These are phyloP conservation scores for Urocitellus parryii DNA, from an alignment of 2,113 vertebrate genomes.

Conservation along the genomic window DNA sequence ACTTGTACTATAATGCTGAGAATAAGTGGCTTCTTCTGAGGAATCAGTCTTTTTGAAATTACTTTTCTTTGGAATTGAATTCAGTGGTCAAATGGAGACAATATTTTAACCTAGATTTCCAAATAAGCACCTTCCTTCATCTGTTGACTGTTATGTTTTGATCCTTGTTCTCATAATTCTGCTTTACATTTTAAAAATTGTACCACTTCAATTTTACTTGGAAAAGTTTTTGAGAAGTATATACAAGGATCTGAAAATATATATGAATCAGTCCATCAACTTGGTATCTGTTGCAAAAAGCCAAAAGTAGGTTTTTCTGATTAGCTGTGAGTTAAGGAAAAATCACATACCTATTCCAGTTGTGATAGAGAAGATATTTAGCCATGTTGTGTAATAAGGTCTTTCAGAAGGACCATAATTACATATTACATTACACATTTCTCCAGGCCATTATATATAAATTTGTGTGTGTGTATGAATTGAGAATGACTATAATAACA, in stretches of 20 bases:
- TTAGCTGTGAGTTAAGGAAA: not conserved
- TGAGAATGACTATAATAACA: conserved; percentile 73
- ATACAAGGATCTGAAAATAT: conserved; percentile 18
- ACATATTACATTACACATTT: conserved; percentile 52
- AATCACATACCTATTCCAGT: conserved; percentile 28
- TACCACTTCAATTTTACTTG: conserved; percentile 29
- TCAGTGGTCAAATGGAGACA: not conserved
- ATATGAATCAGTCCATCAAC: not conserved
- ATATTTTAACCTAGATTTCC: conserved; percentile 30
- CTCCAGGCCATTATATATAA: conserved; percentile 58
- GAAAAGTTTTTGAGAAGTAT: conserved; percentile 12
- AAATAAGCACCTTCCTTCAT: not conserved
- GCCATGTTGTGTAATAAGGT: conserved; percentile 63
- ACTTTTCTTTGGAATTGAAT: not conserved
- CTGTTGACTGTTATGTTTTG: not conserved
- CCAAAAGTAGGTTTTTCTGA: not conserved
- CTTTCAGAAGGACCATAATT: conserved; percentile 66
- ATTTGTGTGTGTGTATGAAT: conserved; percentile 59
- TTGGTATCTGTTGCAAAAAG: not conserved
- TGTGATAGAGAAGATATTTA: conserved; percentile 46
- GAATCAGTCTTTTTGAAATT: not conserved
- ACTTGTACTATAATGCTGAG: not conserved
- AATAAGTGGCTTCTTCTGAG: not conserved
- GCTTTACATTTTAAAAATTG: not conserved
- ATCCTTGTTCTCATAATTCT: not conserved